Conservation (phyloP, 2,113 vertebrate species). For the Ifrita kowaldi region DNA sequence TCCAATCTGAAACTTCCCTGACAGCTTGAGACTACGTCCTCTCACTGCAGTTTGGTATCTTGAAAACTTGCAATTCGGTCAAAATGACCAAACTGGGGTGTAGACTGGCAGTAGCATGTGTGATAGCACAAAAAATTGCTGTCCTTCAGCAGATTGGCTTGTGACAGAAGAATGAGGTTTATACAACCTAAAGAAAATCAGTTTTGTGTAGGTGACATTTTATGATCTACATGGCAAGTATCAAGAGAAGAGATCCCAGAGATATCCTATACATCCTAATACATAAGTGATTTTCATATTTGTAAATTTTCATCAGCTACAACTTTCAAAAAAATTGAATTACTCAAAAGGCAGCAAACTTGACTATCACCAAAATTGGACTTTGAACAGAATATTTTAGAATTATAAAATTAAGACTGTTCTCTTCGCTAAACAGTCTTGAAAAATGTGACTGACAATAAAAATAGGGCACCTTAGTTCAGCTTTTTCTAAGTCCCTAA, state of each 20-base stretch:
- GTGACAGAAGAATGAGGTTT: background rate
- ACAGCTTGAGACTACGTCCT: background rate
- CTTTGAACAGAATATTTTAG: background rate
- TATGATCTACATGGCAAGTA: background rate
- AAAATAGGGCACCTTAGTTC: background rate
- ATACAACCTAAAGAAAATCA: background rate
- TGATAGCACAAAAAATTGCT: background rate
- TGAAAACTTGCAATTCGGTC: background rate
- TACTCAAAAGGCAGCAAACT: background rate
- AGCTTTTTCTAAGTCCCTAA: background rate
- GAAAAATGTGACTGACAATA: background rate
- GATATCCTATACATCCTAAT: background rate
- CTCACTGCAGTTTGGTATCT: background rate
- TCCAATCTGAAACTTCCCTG: background rate
- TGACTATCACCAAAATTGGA: background rate
- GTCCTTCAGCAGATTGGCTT: background rate
- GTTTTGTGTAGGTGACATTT: background rate
- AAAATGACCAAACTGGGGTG: background rate
- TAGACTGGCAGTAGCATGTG: background rate
- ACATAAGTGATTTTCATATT: background rate
- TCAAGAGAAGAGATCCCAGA: background rate
- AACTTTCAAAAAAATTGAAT: background rate
- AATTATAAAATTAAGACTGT: background rate
- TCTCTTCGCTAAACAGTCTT: background rate
- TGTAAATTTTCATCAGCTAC: background rate